Base-by-base conservation (phyloP, 2,888 invertebrate species). In the Patella ulyssiponensis region DNA sequence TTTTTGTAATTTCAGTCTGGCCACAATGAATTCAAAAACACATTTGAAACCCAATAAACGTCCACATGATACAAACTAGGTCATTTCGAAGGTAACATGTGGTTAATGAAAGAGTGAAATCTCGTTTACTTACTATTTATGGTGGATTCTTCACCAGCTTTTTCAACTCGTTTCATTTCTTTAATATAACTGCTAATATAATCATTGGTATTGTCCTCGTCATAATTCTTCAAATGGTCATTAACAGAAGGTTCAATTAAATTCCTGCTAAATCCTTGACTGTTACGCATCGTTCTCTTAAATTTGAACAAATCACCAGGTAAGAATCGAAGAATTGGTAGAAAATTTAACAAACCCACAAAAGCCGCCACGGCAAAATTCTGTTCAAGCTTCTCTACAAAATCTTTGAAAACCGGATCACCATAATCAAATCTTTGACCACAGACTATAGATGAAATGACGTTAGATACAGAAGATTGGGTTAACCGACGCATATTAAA, bases 161-260 rank as follows among this genome's bases (percentile, higher is more conserved):
- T 70, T n/a, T 79, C 73, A 20, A 76, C 70, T 53, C 73, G 76
- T 54, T 80, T 76, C 71, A 79, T 77, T 70, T 82, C 84, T 51
- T 71, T 71, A n/a, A 86, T 69, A 76, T 82, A 86, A 12, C 81
- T 79, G 52, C 83, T 80, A 33, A 85, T 86, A 69, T 84, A 84
- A 73, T 86, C 85, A 7, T 82, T 74, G 0, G 78, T 56, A 15
- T 78, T 75, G 70, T 82, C 79, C 44, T 82, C 81, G 58, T 83
- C 77, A 27, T 79, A 77, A 9, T 76, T 70, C n/a, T 79, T 20
- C 5, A 54, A 64, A 54, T 80, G 83, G 33, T 81, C 77, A 14
- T 73, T 56, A 54, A 82, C 76, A 53, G 76, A 54, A 23, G 78
- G 74, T 3, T 77, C 71, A 5, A 54, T 77, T 51, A 79, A 52